Percentiles rank a stretch among this genome's conserved stretches.
Conservation (phyloP, 1,140 invertebrate genomes). For the Anastrepha ludens region DNA sequence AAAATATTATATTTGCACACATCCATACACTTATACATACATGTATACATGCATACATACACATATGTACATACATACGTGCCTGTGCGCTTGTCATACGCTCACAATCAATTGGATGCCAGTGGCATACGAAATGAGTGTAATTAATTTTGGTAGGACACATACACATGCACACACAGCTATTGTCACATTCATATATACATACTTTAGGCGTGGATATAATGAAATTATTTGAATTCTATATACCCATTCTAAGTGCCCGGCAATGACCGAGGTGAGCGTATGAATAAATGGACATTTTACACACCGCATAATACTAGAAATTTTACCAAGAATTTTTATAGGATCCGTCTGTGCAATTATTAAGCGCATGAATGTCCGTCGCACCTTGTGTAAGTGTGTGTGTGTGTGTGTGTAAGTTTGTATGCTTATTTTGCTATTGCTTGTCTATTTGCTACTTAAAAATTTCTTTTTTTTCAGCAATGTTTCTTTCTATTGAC, state of each 20-base stretch:
- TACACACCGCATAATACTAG: too few species aligned
- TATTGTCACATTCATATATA: too few species aligned
- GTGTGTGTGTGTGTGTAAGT: background rate
- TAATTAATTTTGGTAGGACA: background rate
- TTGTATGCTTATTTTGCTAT: background rate
- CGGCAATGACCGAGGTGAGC: background rate
- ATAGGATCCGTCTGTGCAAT: too few species aligned
- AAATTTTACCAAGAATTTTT: too few species aligned
- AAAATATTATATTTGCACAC: background rate
- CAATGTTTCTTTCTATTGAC: background rate
- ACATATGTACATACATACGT: too few species aligned
- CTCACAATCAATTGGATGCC: background rate
- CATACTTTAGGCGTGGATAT: background rate
- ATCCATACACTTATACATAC: background rate
- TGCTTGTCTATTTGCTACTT: background rate
- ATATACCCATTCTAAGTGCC: background rate
- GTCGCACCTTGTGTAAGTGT: background rate
- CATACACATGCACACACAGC: background rate
- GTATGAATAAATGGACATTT: background rate
- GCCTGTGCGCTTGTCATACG: too few species aligned
- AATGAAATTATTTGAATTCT: conserved; percentile 15
- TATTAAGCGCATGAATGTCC: too few species aligned
- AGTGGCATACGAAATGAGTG: background rate
- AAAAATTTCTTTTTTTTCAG: background rate
- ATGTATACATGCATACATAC: background rate